A percentile compares a stretch with the other conserved stretches of the same genome.
Conservation (phyloP, 1,140 invertebrate species). For the Carposina sasakii region DNA sequence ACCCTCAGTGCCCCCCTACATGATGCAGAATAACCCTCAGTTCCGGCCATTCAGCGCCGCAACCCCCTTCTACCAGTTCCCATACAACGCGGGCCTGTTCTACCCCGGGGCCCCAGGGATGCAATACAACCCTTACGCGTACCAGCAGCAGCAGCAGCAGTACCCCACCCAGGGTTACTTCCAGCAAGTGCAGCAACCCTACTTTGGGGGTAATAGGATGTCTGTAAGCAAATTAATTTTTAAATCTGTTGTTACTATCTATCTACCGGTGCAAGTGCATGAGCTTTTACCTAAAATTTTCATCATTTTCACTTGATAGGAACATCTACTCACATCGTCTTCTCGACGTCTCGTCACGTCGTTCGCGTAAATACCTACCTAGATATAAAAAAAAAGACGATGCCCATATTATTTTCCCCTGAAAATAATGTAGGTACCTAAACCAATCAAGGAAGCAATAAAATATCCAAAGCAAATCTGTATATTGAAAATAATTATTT, state of each 20-base stretch:
- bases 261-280: no score
- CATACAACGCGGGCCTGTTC: constrained; percentile 40
- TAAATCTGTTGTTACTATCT: not conserved
- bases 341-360: no score
- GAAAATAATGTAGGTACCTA: no score
- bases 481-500: no score
- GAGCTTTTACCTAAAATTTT: no score
- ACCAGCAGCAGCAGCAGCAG: constrained; percentile 28
- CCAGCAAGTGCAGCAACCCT: constrained; percentile 52
- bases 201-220: constrained; percentile 51
- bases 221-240: constrained; percentile 41
- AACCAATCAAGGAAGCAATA: no score
- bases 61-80: constrained; percentile 51
- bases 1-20: constrained; percentile 36
- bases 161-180: constrained; percentile 43
- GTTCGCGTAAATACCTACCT: no score
- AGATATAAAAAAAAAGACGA: no score
- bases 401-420: no score
- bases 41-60: constrained; percentile 44
- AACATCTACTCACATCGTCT: no score
- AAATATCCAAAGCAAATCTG: no score
- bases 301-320: no score
- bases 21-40: constrained; percentile 36
- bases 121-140: constrained; percentile 36
- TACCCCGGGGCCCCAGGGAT: constrained; percentile 37